A percentile compares a stretch with the other conserved stretches of the same genome.
phyloP scores from a whole-genome alignment of 37 sponge, comb jelly and placozoan genomes.

The Chondrosia reniformis region DNA sequence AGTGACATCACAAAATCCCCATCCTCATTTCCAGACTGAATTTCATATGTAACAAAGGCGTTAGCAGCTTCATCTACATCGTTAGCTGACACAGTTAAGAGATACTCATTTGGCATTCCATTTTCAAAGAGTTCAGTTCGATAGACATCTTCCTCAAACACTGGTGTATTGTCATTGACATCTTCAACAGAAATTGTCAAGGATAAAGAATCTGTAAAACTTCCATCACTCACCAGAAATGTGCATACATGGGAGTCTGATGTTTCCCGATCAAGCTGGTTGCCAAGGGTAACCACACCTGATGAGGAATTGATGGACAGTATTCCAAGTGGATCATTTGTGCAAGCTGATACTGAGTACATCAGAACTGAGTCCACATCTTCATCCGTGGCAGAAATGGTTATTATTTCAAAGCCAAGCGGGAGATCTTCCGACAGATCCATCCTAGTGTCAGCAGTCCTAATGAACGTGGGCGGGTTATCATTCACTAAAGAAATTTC shows the following conservation, averaged over 20 bases:
- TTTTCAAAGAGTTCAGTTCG: neutral
- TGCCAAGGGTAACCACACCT: constrained; percentile 26
- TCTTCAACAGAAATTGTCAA: constrained; percentile 16
- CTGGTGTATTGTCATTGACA: constrained; percentile 35
- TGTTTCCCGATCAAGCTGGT: constrained; percentile 28
- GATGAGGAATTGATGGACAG: constrained; percentile 27
- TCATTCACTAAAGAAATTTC: constrained; percentile 34
- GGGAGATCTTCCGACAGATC: constrained; percentile 37
- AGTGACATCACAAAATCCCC: neutral
- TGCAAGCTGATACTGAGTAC: constrained; percentile 3
- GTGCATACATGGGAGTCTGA: neutral
- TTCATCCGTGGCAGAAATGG: constrained; percentile 41
- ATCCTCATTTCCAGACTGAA: neutral
- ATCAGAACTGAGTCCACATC: constrained; percentile 24
- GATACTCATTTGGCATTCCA: neutral
- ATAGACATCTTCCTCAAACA: neutral
- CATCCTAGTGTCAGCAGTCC: neutral
- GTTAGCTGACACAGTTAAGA: neutral
- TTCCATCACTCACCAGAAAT: constrained; percentile 9
- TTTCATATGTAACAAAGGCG: neutral
- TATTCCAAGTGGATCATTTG: neutral
- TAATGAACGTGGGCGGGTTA: constrained; percentile 58
- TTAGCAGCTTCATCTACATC: constrained; percentile 24
- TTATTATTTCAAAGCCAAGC: constrained; percentile 8
- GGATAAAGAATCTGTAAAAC: neutral